Evolutionary conservation across 2,113 vertebrate genomes (phyloP), one percentile per base, ranked within the genome.

Genomic region (Lasiurus cinereus): DNA sequence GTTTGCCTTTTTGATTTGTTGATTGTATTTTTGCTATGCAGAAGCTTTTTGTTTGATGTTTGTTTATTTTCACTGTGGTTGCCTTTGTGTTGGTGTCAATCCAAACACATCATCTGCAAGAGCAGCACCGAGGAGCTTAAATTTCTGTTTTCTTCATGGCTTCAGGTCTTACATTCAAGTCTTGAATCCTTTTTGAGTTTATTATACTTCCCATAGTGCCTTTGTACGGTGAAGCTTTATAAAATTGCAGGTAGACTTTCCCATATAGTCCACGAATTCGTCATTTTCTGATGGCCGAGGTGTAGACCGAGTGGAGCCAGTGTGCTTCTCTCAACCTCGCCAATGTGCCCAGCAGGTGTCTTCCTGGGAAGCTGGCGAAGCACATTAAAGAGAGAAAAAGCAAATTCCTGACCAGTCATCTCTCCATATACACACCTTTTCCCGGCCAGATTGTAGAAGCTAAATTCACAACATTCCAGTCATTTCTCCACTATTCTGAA

Each of bases 361-460:
- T 95, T 90, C 70, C 52, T 56, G 8, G 29, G 84, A 94, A 77
- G 29, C 46, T 48, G 31, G 39, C 66, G 43, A 93, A 88, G 80
- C 16, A 84, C 22, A 39, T 74, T 43, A 62, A 64, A 79, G 62
- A 85, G 18, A 90, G 5, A 54, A n/a, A 85, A 69, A 88, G 33
- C 21, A 27, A 36, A 46, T 56, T 54, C 29, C 50, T 77, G 6
- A 0, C 11, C 7, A 3, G 21, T 33, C 4, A 27, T 15, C 29
- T 29, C 15, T 8, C 6, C 46, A 19, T 48, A 52, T 19, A n/a
- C 16, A 77, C 29, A 31, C 27, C 19, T 59, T 31, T 33, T 79
- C 14, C 29, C 31, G 22, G 39, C 91, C 69, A 43, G 46, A 67
- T 88, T 46, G 19, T 87, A 33, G 88, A 54, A 50, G 13, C 33